These are phyloP conservation scores for Dione vanillae DNA, from an alignment of 2,888 invertebrate genomes.

Conservation along the genomic window DNA sequence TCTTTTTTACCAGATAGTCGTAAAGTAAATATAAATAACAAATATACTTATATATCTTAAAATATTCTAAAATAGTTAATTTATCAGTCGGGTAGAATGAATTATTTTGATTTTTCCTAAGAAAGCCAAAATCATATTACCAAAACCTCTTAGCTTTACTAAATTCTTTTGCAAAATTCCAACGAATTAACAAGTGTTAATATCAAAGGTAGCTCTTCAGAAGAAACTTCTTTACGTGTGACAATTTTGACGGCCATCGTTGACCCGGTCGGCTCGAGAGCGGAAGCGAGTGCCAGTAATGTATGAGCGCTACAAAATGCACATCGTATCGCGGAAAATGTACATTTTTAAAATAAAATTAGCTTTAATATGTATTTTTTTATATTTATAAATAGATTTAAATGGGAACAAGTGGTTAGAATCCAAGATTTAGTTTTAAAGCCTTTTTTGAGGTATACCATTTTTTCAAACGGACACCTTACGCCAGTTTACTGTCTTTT, in stretches of 20 bases:
- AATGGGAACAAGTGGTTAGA: not conserved
- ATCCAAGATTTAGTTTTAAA: not conserved
- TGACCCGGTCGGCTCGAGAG: conserved; percentile 31
- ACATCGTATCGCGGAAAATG: conserved; percentile 13
- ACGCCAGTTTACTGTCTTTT: no score
- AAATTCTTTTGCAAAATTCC: not conserved
- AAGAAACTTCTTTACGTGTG: conserved; percentile 11
- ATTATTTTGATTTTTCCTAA: no score
- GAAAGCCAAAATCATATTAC: no score
- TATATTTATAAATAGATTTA: not conserved
- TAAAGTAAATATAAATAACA: no score
- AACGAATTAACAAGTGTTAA: conserved; percentile 20
- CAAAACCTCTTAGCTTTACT: not conserved
- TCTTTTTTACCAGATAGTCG: no score
- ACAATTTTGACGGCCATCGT: conserved; percentile 32
- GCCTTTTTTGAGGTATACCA: no score
- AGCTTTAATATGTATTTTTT: conserved; percentile 5
- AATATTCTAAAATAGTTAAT: no score
- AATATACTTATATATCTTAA: no score
- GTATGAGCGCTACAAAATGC: conserved; percentile 13
- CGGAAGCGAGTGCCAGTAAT: conserved; percentile 14
- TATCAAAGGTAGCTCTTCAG: conserved; percentile 13
- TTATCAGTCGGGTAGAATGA: no score
- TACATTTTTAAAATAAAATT: conserved; percentile 17
- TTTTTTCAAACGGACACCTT: no score